These are phyloP conservation scores for Cheumatopsyche charites DNA, from an alignment of 1,140 invertebrate genomes.

Conservation along the genomic window DNA sequence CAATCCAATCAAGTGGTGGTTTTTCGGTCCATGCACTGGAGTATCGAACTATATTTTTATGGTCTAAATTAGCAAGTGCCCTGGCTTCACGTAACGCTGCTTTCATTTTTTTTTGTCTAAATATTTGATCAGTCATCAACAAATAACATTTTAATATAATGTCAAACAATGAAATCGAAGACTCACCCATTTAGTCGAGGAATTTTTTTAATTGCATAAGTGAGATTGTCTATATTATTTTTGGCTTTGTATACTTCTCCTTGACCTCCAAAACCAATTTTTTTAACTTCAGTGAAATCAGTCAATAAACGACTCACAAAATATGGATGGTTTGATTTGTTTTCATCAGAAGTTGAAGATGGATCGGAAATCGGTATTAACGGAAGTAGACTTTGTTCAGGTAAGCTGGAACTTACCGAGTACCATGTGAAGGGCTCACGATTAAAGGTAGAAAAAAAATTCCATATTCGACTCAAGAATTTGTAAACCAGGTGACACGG, in stretches of 20 bases:
- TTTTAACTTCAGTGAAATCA: constrained; percentile 85
- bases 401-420: too few species aligned
- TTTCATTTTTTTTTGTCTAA: constrained; percentile 75
- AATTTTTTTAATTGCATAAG: constrained; percentile 96
- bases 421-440: too few species aligned
- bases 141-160: background rate
- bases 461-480: too few species aligned
- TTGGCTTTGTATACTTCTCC: constrained; percentile 95
- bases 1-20: constrained; percentile 87
- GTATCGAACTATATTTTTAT: constrained; percentile 93
- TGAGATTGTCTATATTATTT: constrained; percentile 93
- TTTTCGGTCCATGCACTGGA: constrained; percentile 94
- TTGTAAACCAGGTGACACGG: too few species aligned
- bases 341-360: background rate
- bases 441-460: too few species aligned
- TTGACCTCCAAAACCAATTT: constrained; percentile 93
- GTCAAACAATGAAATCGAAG: constrained; percentile 2
- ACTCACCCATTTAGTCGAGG: constrained; percentile 80
- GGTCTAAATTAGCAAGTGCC: constrained; percentile 92
- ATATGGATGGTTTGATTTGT: constrained; percentile 55
- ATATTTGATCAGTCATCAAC: constrained; percentile 31
- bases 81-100: constrained; percentile 92
- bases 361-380: background rate
- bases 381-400: too few species aligned
- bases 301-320: constrained; percentile 78